These are phyloP conservation scores for Epinephelus fuscoguttatus DNA, from an alignment of 2,113 vertebrate genomes.

Conservation along the genomic window DNA sequence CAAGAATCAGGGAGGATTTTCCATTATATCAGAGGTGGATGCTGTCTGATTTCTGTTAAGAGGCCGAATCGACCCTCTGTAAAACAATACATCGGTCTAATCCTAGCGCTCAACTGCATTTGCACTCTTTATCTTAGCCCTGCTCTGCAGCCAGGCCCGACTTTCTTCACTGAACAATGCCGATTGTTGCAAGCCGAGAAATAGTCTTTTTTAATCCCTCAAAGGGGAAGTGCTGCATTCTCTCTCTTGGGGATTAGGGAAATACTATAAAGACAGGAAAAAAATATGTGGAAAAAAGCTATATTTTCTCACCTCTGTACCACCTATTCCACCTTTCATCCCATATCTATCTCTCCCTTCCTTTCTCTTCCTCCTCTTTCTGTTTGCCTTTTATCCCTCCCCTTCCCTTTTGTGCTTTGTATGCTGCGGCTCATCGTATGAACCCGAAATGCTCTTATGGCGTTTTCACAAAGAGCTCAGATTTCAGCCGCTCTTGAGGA, in stretches of 20 bases:
- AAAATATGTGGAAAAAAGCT: constrained; percentile 27
- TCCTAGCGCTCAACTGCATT: constrained; percentile 65
- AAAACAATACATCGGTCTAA: constrained; percentile 68
- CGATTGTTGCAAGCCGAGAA: constrained; percentile 68
- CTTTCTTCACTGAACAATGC: constrained; percentile 71
- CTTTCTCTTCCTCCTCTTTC: constrained; percentile 33
- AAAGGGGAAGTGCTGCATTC: constrained; percentile 60
- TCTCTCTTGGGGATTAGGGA: constrained; percentile 69
- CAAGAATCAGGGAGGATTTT: constrained; percentile 39
- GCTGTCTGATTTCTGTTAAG: constrained; percentile 45
- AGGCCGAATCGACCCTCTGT: constrained; percentile 28
- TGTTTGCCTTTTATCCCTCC: constrained; percentile 51
- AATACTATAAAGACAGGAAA: constrained; percentile 54
- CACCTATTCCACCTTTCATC: constrained; percentile 67
- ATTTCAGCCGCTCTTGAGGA: constrained; percentile 72
- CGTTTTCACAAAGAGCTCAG: constrained; percentile 67
- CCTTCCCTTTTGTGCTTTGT: constrained; percentile 58
- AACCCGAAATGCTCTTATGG: constrained; percentile 70
- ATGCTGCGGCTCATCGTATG: constrained; percentile 45
- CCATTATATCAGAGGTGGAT: constrained; percentile 23
- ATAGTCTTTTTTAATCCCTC: constrained; percentile 67
- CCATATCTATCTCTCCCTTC: constrained; percentile 41
- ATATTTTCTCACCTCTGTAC: constrained; percentile 62
- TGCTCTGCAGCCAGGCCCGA: constrained; percentile 57
- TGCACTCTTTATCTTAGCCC: constrained; percentile 68